phyloP scores from a whole-genome alignment of 2,113 vertebrate genomes.

The Henicopernis longicauda region DNA sequence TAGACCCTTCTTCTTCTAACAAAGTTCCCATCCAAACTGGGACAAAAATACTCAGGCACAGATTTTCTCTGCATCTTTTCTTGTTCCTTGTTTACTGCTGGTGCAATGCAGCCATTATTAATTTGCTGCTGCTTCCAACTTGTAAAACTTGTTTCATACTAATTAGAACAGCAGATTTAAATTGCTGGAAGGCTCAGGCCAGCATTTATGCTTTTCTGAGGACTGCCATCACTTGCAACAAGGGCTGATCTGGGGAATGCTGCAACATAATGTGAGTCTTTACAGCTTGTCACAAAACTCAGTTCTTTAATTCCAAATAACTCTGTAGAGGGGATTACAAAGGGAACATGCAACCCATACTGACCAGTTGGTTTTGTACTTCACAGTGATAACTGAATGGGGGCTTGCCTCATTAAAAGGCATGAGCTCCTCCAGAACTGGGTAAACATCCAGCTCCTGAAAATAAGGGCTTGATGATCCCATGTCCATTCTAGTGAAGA shows the following conservation, averaged over 20 bases:
- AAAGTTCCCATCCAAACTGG: not conserved
- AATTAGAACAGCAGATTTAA: constrained; percentile 31
- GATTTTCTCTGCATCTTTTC: not conserved
- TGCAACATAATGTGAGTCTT: not conserved
- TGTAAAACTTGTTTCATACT: not conserved
- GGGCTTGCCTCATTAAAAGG: not conserved
- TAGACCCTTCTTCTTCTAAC: not conserved
- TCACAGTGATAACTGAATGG: not conserved
- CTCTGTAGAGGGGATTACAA: not conserved
- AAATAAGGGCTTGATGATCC: not conserved
- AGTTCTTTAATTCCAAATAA: not conserved
- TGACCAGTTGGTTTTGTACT: not conserved
- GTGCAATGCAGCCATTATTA: constrained; percentile 2
- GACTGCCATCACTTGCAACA: not conserved
- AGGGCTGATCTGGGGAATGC: not conserved
- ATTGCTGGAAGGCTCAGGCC: not conserved
- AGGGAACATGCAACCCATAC: not conserved
- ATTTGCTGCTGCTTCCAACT: not conserved
- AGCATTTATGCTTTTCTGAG: not conserved
- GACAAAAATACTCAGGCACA: not conserved
- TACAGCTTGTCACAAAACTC: not conserved
- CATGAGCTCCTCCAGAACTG: not conserved
- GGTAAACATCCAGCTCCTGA: not conserved
- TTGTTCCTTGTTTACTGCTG: constrained; percentile 23
- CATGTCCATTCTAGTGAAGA: not conserved